Evolutionary conservation across 2,797 vertebrate species (phyloP), one percentile per base, ranked within the genome.

Genomic region (Cynodonichthys magdalenae): DNA sequence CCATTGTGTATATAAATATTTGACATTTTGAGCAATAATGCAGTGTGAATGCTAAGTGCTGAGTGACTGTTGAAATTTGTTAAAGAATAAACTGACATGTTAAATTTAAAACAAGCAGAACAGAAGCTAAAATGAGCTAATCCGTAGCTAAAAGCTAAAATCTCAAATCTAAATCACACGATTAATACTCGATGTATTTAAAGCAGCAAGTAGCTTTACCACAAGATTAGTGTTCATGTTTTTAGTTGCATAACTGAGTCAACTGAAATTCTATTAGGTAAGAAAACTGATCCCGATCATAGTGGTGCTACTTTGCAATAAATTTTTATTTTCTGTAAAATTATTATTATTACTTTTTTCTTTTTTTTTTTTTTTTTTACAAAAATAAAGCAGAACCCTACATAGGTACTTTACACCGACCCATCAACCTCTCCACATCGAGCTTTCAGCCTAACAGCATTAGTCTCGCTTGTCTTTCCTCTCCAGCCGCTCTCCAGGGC

Each of bases 391-490:
- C 44, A 55, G 55, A 64, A 49, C 53, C 53, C 27, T 34, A 2
- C 45, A 69, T 70, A 84, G 50, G 51, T 73, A 69, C 66, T 77
- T 60, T 72, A 62, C 45, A 53, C 61, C 6, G 2, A 47, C 63
- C 57, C 50, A 8, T 6, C 74, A 42, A 18, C 65, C 53, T 65
- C 57, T 0, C 15, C 6, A 51, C 36, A 19, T 14, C 6, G 64
- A 74, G 64, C 51, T 69, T 65, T 63, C 46, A 62, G 34, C 67
- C 75, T 82, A 73, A 70, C 53, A 75, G 64, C 86, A 85, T 89
- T 88, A 85, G 78, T 79, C 69, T 69, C 27, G 36, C 77, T 74
- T 69, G 63, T 77, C 74, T 79, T 66, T 75, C 77, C 68, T 77
- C 63, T 75, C 10, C 59, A 78, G 69, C 76, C 77, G 68, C 71